Percentiles rank a stretch among this genome's conserved stretches.
Evolutionary conservation across 1,140 invertebrate genomes (phyloP).

Genomic region (Manduca sexta): DNA sequence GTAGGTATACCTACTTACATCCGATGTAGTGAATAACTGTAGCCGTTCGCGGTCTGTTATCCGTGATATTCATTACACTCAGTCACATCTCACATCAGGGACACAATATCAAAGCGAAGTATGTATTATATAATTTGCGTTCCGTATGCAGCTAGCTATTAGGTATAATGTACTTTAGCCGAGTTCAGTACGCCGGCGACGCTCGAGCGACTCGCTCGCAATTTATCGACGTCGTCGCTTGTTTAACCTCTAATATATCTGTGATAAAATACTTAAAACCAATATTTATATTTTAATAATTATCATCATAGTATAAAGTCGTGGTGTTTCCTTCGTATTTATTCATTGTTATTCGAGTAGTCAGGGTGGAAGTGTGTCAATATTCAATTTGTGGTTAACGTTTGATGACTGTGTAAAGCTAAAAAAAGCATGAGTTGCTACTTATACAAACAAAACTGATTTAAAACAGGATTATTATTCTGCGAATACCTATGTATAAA

Average conservation of each 20-base stretch:
- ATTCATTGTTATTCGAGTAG: neutral
- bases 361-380: neutral
- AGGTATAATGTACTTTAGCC: too few relatives aligned
- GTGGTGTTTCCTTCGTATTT: neutral
- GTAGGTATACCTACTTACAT: too few relatives aligned
- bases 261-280: constrained; percentile 13
- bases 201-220: constrained; percentile 12
- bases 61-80: too few relatives aligned
- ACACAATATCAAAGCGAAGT: too few relatives aligned
- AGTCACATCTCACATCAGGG: too few relatives aligned
- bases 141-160: too few relatives aligned
- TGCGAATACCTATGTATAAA: neutral
- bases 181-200: constrained; percentile 20
- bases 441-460: constrained; percentile 19
- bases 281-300: constrained; percentile 6
- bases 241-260: neutral
- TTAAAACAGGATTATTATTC: constrained; percentile 6
- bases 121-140: too few relatives aligned
- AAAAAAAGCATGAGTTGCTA: constrained; percentile 1
- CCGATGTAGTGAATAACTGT: too few relatives aligned
- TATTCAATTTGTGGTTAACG: neutral
- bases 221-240: neutral
- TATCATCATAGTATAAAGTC: constrained; percentile 1
- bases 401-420: neutral
- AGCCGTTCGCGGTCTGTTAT: too few relatives aligned